Conservation (phyloP, 2,888 invertebrate genomes). For the Zeuzera pyrina region DNA sequence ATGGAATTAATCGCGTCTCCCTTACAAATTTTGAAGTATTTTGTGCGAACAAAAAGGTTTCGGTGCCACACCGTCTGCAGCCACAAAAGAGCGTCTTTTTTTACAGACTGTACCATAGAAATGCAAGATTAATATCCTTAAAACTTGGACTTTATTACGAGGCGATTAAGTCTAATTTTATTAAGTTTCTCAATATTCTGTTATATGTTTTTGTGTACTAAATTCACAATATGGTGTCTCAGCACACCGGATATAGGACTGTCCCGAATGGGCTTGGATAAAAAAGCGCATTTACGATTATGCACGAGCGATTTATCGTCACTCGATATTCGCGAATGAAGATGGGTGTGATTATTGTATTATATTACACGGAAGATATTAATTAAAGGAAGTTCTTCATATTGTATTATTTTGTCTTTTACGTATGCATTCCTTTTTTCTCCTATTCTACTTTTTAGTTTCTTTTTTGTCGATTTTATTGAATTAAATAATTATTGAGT, state of each 20-base stretch:
- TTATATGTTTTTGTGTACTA: slow-evolving; percentile 51
- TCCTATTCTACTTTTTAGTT: slow-evolving; percentile 4
- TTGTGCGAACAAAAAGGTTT: slow-evolving; percentile 54
- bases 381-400: slow-evolving; percentile 2
- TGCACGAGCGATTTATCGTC: slow-evolving; percentile 68
- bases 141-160: slow-evolving; percentile 30
- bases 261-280: slow-evolving; percentile 43
- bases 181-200: slow-evolving; percentile 23
- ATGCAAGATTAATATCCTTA: slow-evolving; percentile 37
- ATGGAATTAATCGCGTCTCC: slow-evolving; percentile 44
- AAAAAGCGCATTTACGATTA: slow-evolving; percentile 65
- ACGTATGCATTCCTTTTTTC: slow-evolving; percentile 1
- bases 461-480: too few species aligned
- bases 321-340: slow-evolving; percentile 52
- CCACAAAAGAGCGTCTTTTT: slow-evolving; percentile 58
- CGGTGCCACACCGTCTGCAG: slow-evolving; percentile 67
- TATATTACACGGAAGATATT: slow-evolving; percentile 45
- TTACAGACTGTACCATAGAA: slow-evolving; percentile 55
- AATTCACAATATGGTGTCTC: slow-evolving; percentile 49
- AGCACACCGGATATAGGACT: slow-evolving; percentile 59
- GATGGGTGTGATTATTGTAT: slow-evolving; percentile 56
- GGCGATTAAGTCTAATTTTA: slow-evolving; percentile 25
- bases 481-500: too few species aligned
- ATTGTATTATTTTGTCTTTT: not conserved
- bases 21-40: slow-evolving; percentile 41